Conservation (phyloP, 2,888 invertebrate genomes). For the Lottia gigantea region DNA sequence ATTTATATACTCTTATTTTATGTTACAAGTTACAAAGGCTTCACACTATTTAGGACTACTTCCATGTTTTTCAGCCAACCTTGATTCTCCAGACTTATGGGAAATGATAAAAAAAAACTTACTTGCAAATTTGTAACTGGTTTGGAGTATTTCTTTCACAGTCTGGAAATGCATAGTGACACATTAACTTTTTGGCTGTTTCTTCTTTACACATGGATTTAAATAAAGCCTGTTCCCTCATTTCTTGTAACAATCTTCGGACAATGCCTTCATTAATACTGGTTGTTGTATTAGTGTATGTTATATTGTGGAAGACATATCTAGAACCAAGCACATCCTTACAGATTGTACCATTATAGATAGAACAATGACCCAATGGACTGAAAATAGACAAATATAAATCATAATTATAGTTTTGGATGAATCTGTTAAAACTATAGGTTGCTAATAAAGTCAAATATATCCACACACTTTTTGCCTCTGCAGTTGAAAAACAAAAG, state of each 20-base stretch:
- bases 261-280: conserved; percentile 42
- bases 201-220: conserved; percentile 76
- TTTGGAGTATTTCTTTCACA: conserved; percentile 71
- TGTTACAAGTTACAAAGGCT: no score
- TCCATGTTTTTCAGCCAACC: no score
- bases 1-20: no score
- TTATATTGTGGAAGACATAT: conserved; percentile 39
- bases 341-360: conserved; percentile 55
- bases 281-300: conserved; percentile 24
- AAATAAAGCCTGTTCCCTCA: conserved; percentile 30
- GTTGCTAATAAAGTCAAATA: no score
- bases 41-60: no score
- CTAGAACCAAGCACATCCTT: conserved; percentile 39
- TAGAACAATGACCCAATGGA: conserved; percentile 31
- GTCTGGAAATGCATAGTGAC: conserved; percentile 91
- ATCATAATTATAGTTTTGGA: no score
- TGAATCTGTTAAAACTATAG: no score
- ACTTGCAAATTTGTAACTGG: conserved; percentile 47
- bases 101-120: conserved; percentile 9
- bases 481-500: no score
- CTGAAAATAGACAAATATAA: not conserved
- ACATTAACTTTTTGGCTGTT: conserved; percentile 89
- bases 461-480: no score
- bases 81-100: no score
- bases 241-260: conserved; percentile 39